phyloP scores from a whole-genome alignment of 2,113 vertebrate genomes.

The Cranoglanis bouderius region DNA sequence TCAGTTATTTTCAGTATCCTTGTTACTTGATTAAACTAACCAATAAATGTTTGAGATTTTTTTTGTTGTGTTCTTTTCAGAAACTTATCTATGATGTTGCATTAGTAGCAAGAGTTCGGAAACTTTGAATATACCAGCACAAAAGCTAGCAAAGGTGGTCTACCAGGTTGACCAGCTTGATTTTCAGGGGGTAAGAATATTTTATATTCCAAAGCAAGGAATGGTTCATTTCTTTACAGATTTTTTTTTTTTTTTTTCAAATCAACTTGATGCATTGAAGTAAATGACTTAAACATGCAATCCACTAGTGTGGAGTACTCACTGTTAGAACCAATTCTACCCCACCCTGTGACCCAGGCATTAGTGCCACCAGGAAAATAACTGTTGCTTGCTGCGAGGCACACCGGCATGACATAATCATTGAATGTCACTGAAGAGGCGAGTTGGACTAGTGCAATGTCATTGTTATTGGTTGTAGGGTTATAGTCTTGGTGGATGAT shows the following conservation, averaged over 20 bases:
- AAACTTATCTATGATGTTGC: neutral
- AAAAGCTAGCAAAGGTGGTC: neutral
- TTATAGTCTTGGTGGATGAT: conserved; percentile 64
- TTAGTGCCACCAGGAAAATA: conserved; percentile 56
- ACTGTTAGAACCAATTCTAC: conserved; percentile 30
- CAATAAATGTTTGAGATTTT: neutral
- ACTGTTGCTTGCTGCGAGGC: conserved; percentile 67
- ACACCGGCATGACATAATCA: conserved; percentile 72
- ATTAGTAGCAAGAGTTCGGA: neutral
- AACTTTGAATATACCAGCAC: neutral
- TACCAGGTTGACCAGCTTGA: no score
- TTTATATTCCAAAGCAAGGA: neutral
- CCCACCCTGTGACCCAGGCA: conserved; percentile 81
- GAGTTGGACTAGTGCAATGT: conserved; percentile 73
- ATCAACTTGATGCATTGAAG: neutral
- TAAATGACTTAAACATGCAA: neutral
- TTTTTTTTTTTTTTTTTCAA: neutral
- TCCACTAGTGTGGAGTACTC: neutral
- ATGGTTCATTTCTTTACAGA: neutral
- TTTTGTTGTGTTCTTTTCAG: neutral
- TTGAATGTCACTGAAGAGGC: conserved; percentile 54
- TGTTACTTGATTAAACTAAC: neutral
- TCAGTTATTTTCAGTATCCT: neutral
- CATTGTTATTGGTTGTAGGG: conserved; percentile 54
- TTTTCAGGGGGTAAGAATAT: neutral